A percentile compares a stretch with the other conserved stretches of the same genome.
Evolutionary conservation across 2,888 invertebrate genomes (phyloP).

Genomic region (Apamea monoglypha): DNA sequence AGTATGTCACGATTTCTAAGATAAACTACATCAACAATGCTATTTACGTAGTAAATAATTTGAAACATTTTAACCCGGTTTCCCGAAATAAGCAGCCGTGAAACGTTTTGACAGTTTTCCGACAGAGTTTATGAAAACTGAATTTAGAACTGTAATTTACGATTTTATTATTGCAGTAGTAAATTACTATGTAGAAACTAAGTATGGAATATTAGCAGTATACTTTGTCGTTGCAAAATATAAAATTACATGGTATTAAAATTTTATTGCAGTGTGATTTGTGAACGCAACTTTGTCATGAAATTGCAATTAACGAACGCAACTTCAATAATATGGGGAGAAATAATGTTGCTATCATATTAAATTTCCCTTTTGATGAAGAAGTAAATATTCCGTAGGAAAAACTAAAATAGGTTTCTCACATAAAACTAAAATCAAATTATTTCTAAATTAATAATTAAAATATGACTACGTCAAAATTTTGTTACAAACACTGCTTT

Average conservation of each 20-base stretch:
- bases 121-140: neutral
- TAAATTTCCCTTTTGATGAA: neutral
- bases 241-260: slow-evolving; percentile 33
- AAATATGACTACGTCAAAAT: neutral
- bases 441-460: neutral
- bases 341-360: slow-evolving; percentile 40
- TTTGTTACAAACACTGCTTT: neutral
- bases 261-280: slow-evolving; percentile 23
- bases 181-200: slow-evolving; percentile 26
- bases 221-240: slow-evolving; percentile 25
- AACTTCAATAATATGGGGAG: slow-evolving; percentile 18
- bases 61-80: neutral
- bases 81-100: neutral
- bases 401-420: neutral
- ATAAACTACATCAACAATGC: neutral
- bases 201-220: slow-evolving; percentile 22
- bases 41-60: neutral
- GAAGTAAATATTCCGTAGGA: neutral
- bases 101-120: neutral
- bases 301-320: slow-evolving; percentile 55
- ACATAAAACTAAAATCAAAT: neutral
- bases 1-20: neutral
- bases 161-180: neutral
- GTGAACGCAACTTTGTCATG: slow-evolving; percentile 47
- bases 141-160: slow-evolving; percentile 4